Evolutionary conservation across 2,797 vertebrate species (phyloP).

Genomic region (Cichlasoma orientale): DNA sequence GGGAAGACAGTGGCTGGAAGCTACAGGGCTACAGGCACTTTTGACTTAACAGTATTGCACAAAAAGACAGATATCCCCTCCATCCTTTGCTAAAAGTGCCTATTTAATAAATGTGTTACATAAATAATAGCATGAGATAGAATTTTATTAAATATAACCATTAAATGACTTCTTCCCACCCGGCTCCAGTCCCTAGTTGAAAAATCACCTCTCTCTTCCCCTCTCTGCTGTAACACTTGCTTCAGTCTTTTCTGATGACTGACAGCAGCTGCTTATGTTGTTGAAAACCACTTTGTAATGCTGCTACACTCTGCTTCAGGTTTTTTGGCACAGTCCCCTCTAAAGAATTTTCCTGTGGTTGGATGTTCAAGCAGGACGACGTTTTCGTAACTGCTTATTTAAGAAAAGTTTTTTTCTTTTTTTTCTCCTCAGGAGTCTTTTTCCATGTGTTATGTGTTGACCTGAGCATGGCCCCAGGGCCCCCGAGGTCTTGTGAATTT

Average conservation of each 20-base stretch:
- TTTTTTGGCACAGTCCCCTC: not conserved
- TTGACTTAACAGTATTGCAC: too few relatives aligned
- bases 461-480: not conserved
- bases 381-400: not conserved
- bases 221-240: not conserved
- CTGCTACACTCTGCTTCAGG: not conserved
- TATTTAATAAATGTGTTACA: not conserved
- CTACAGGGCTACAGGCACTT: too few relatives aligned
- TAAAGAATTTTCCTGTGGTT: not conserved
- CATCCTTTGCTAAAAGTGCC: not conserved
- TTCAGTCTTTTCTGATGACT: slow-evolving; percentile 5
- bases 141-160: not conserved
- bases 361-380: not conserved
- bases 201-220: not conserved
- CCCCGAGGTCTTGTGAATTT: slow-evolving; percentile 41
- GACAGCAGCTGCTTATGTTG: slow-evolving; percentile 1
- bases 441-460: slow-evolving; percentile 21
- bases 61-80: too few relatives aligned
- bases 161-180: not conserved
- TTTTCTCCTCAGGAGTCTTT: not conserved
- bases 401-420: not conserved
- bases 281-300: not conserved
- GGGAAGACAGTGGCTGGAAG: too few relatives aligned
- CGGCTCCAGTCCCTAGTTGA: not conserved
- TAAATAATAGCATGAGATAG: not conserved